Evolutionary conservation across 2,797 vertebrate species (phyloP).

Genomic region (Vespertilio murinus): DNA sequence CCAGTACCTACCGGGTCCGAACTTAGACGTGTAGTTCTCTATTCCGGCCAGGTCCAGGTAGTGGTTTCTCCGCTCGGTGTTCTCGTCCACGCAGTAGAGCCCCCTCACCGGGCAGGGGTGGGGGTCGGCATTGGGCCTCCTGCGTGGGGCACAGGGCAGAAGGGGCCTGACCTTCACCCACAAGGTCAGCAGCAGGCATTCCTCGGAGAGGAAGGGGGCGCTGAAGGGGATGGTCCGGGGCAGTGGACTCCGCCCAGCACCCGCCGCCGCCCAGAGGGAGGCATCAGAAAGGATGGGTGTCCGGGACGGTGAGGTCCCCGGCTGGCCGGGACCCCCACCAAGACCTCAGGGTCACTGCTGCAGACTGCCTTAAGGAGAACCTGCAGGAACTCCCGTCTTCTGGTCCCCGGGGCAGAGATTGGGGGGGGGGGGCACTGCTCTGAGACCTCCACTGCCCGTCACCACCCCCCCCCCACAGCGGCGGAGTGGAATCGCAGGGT

Average conservation of each 20-base stretch:
- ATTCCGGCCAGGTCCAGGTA: slow-evolving; percentile 91
- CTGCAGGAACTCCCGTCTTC: not conserved
- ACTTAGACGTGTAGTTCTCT: slow-evolving; percentile 91
- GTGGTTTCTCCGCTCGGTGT: slow-evolving; percentile 92
- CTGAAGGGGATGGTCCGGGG: rapidly evolving
- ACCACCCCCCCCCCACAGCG: too few relatives aligned
- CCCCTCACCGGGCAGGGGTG: slow-evolving; percentile 80
- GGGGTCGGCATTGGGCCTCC: slow-evolving; percentile 37
- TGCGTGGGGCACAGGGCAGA: not conserved
- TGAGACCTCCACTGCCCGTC: not conserved
- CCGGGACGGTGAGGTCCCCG: not conserved
- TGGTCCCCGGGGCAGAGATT: too few relatives aligned
- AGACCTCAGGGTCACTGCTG: not conserved
- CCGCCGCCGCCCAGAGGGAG: not conserved
- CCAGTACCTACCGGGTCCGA: slow-evolving; percentile 81
- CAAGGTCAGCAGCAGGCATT: not conserved
- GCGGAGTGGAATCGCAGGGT: rapidly evolving
- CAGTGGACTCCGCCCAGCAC: rapidly evolving
- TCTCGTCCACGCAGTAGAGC: slow-evolving; percentile 91
- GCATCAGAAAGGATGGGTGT: not conserved
- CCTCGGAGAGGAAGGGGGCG: rapidly evolving
- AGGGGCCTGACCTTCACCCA: not conserved
- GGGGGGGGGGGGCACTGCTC: not conserved
- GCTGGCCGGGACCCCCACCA: not conserved
- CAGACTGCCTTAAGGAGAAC: not conserved